Base-by-base conservation (phyloP, 2,113 vertebrate species). In the Myxocyprinus asiaticus region DNA sequence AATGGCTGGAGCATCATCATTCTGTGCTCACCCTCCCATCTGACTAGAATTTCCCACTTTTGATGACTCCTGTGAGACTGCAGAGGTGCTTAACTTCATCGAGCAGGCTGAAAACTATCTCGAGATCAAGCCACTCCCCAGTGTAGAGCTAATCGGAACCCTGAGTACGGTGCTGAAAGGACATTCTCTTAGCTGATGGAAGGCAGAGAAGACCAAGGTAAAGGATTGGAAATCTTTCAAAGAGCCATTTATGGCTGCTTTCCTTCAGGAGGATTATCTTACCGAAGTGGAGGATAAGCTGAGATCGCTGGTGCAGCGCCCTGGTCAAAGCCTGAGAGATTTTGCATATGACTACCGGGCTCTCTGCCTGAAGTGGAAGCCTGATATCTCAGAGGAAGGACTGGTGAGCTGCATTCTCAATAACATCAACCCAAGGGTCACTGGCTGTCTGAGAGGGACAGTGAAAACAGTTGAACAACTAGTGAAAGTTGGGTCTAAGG, bases 181-280 rank as follows among this genome's bases (percentile, higher is more conserved):
- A n/a, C 64, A 65, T 0, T 53, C 76, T 15, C n/a, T 8, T 53
- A 78, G 77, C 59, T 79, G 58, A 9, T 64, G 56, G 59, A 64
- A 45, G 48, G 68, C 67, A 17, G 67, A 63, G 7, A 63, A 22
- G 9, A 6, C 3, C 8, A 56, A 77, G 10, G 9, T 77, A 9
- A 17, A 6, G 0, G 42, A 77, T 9, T 77, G 50, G 75, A 1
- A 47, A 3, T 45, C 9, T 6, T 77, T 77, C 14, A 77, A 77
- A 12, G 1, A 11, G n/a, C 9, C 64, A 3, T 67, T 77, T 14
- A 56, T 58, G 63, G 14, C 9, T 6, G 64, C 51, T 8, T 67
- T 77, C 11, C 6, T 47, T 10, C 10, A 33, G 17, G 63, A 71
- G 12, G 64, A 66, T 7, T 66, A 66, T 8, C 44, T 67, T 43